Evolutionary conservation across 2,797 vertebrate genomes (phyloP).

Genomic region (Florisuga fusca): DNA sequence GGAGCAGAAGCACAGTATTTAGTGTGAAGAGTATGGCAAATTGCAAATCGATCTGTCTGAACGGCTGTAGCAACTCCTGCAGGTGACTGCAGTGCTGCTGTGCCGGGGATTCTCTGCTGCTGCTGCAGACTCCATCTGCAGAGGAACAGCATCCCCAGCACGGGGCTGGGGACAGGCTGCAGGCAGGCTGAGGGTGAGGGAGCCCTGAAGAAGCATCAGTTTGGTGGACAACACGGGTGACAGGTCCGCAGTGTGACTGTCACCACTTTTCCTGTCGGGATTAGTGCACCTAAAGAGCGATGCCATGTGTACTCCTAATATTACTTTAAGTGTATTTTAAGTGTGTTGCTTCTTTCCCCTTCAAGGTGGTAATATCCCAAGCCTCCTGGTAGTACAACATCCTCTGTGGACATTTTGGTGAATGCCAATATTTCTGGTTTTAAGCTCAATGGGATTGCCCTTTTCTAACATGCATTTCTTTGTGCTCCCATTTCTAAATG

Average conservation of each 20-base stretch:
- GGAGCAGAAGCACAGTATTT: not conserved
- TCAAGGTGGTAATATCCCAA: not conserved
- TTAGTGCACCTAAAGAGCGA: not conserved
- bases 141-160: accelerated
- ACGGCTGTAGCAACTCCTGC: too few species aligned
- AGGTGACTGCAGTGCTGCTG: accelerated
- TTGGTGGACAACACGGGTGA: accelerated
- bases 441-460: not conserved
- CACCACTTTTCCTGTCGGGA: not conserved
- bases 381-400: not conserved
- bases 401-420: not conserved
- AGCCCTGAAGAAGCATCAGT: accelerated
- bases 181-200: accelerated
- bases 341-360: not conserved
- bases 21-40: not conserved
- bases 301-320: accelerated
- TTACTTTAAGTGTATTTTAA: not conserved
- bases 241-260: not conserved
- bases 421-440: not conserved
- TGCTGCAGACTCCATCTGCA: not conserved
- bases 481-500: not conserved
- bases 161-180: not conserved
- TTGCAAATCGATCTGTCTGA: not conserved
- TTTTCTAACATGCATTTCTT: not conserved
- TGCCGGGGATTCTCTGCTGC: too few species aligned